phyloP scores from a whole-genome alignment of 2,797 vertebrate species.

The Gymnopithys bicolor region DNA sequence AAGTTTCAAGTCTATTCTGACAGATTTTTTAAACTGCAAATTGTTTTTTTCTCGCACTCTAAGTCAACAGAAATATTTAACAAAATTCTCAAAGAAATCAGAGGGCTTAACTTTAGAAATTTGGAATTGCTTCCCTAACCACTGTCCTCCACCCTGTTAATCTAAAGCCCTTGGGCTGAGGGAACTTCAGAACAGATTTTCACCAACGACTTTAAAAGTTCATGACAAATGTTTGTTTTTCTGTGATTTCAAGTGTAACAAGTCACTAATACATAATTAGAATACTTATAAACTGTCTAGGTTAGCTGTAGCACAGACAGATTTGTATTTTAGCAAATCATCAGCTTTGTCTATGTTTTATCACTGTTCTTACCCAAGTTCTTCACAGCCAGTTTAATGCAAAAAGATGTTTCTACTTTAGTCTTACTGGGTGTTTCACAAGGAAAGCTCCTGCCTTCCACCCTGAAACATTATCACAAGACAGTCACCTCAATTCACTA shows the following conservation, averaged over 20 bases:
- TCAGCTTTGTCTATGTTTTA: neutral
- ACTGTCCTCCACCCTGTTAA: neutral
- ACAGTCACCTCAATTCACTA: neutral
- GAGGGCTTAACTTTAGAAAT: neutral
- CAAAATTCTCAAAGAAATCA: neutral
- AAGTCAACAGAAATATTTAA: neutral
- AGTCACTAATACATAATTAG: neutral
- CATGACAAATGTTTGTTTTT: neutral
- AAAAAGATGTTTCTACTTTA: neutral
- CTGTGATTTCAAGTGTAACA: neutral
- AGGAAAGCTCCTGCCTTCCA: neutral
- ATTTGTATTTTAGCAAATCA: neutral
- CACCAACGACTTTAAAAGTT: neutral
- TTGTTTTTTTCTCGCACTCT: neutral
- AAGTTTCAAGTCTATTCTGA: neutral
- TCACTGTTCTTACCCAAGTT: neutral
- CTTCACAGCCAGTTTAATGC: neutral
- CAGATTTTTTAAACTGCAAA: neutral
- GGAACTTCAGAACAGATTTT: neutral
- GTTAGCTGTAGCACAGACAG: neutral
- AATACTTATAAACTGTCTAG: neutral
- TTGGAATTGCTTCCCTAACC: neutral
- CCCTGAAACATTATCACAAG: neutral
- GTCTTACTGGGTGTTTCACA: neutral
- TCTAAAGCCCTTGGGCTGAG: neutral